Evolutionary conservation across 1,140 invertebrate species (phyloP).

Genomic region (Drosophila sp.): DNA sequence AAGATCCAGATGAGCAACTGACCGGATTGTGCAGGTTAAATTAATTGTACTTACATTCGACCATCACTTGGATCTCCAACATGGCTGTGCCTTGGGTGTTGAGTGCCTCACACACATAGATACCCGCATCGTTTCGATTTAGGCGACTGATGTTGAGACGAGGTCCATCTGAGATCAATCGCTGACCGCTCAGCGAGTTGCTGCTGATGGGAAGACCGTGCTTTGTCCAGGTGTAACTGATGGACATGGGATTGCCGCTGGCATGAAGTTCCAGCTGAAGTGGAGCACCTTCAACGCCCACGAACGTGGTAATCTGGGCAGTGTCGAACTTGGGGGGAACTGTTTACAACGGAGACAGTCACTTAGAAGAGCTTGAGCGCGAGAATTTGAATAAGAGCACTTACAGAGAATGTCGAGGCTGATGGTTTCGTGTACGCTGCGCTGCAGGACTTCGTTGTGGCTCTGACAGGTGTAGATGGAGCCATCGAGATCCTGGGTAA

Average conservation of each 20-base stretch:
- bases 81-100: conserved; percentile 94
- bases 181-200: conserved; percentile 83
- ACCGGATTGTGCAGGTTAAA: not conserved
- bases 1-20: not conserved
- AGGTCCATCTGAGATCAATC: conserved; percentile 91
- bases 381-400: conserved; percentile 82
- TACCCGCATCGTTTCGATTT: conserved; percentile 92
- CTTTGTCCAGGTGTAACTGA: conserved; percentile 95
- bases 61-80: conserved; percentile 92
- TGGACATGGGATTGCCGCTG: conserved; percentile 92
- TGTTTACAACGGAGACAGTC: conserved; percentile 70
- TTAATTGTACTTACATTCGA: conserved; percentile 92
- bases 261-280: conserved; percentile 92
- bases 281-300: conserved; percentile 93
- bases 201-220: conserved; percentile 89
- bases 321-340: conserved; percentile 90
- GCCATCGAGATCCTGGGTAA: conserved; percentile 94
- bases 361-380: not conserved
- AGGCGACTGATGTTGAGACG: conserved; percentile 93
- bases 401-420: conserved; percentile 95
- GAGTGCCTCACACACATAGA: conserved; percentile 94
- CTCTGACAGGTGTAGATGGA: conserved; percentile 97
- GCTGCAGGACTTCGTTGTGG: conserved; percentile 91
- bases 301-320: conserved; percentile 86
- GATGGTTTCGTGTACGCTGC: conserved; percentile 94